Conservation (phyloP, 2,113 vertebrate genomes). For the Mirza zaza region DNA sequence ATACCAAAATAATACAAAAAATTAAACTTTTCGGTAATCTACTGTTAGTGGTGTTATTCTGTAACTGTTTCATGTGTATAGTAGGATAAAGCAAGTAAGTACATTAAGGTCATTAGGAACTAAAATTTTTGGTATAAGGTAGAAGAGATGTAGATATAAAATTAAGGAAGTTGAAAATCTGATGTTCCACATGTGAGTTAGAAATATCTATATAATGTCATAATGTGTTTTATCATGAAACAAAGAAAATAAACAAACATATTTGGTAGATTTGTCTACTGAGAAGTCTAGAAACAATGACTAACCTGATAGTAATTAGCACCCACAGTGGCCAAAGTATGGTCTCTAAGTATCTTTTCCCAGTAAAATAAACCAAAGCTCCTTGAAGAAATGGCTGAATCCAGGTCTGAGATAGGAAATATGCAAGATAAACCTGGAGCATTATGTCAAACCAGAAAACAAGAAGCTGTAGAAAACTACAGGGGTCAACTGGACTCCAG, state of each 20-base stretch:
- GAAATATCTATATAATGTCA: not conserved
- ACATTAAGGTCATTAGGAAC: not conserved
- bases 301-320: not conserved
- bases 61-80: not conserved
- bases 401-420: not conserved
- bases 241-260: not conserved
- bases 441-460: not conserved
- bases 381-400: not conserved
- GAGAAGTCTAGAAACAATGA: not conserved
- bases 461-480: not conserved
- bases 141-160: not conserved
- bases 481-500: not conserved
- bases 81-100: not conserved
- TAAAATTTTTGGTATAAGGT: not conserved
- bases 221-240: constrained; percentile 7
- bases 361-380: not conserved
- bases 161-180: not conserved
- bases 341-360: not conserved
- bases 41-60: not conserved
- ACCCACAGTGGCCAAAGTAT: not conserved
- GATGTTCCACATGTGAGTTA: constrained; percentile 20
- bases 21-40: not conserved
- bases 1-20: not conserved
- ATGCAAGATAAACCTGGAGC: not conserved
- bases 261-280: constrained; percentile 13